Evolutionary conservation across 2,797 vertebrate species (phyloP).

Genomic region (Onychomys leucogaster): DNA sequence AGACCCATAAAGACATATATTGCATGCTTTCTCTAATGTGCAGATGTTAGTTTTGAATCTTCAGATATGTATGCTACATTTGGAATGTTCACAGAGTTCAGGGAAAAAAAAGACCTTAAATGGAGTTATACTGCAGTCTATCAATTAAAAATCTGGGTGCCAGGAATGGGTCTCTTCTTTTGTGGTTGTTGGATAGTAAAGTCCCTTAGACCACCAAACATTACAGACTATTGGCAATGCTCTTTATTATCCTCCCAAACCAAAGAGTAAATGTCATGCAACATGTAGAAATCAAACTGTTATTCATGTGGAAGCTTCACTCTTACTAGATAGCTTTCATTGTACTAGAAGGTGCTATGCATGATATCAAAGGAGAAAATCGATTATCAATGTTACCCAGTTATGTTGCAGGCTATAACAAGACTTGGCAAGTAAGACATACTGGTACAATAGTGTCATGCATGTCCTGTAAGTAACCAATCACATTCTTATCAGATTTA

Average conservation of each 20-base stretch:
- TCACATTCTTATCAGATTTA: not conserved
- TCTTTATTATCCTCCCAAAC: not conserved
- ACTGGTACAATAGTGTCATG: not conserved
- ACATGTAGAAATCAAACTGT: not conserved
- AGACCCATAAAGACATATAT: not conserved
- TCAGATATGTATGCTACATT: not conserved
- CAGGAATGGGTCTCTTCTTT: not conserved
- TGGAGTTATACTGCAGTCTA: too few species aligned
- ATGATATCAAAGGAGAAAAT: not conserved
- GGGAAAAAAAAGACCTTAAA: not conserved
- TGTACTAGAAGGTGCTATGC: not conserved
- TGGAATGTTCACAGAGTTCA: not conserved
- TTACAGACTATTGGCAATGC: not conserved
- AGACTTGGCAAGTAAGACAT: not conserved
- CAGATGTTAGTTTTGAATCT: not conserved
- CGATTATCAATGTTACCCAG: not conserved
- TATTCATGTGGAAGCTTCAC: not conserved
- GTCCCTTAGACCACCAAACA: not conserved
- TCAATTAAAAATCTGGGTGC: not conserved
- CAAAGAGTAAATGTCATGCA: not conserved
- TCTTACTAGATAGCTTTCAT: not conserved
- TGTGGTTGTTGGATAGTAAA: not conserved
- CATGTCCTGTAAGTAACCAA: not conserved
- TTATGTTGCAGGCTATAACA: not conserved
- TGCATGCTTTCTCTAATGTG: too few species aligned